These are phyloP conservation scores for Lophura nycthemera DNA, from an alignment of 2,113 vertebrate genomes.

Conservation along the genomic window DNA sequence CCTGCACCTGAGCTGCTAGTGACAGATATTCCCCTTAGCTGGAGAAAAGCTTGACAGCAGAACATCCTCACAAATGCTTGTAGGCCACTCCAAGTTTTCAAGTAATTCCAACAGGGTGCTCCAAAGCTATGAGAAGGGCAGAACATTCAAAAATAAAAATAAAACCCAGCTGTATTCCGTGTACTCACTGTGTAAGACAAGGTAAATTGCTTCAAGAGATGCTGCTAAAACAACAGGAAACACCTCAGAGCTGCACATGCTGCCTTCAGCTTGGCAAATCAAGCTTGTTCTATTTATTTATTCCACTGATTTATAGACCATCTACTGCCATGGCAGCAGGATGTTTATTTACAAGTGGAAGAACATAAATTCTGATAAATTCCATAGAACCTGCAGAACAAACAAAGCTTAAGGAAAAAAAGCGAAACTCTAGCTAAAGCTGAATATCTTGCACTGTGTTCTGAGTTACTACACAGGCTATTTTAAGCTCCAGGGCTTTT, in stretches of 20 bases:
- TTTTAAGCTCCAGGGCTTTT: neutral
- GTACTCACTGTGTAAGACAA: neutral
- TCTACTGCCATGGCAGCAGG: neutral
- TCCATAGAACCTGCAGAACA: slow-evolving; percentile 20
- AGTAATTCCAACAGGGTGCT: neutral
- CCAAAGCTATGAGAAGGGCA: neutral
- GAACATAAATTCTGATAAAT: slow-evolving; percentile 53
- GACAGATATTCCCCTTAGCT: neutral
- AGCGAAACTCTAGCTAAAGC: neutral
- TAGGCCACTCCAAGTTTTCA: neutral
- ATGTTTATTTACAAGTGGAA: slow-evolving; percentile 33
- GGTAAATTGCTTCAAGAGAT: neutral
- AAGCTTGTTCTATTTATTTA: slow-evolving; percentile 19
- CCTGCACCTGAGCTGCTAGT: neutral
- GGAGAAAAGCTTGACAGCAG: neutral
- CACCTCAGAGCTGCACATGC: neutral
- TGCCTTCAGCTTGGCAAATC: slow-evolving; percentile 9
- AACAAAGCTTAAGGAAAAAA: slow-evolving; percentile 5
- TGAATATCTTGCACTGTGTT: neutral
- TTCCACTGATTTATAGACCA: slow-evolving; percentile 42
- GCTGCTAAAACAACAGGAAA: neutral
- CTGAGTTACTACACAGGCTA: neutral
- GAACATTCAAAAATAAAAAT: neutral
- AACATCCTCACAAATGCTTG: neutral
- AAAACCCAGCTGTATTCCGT: neutral